Percentiles rank a stretch among this genome's conserved stretches.
phyloP scores from a whole-genome alignment of 2,888 invertebrate genomes.

The Thumatha senex region DNA sequence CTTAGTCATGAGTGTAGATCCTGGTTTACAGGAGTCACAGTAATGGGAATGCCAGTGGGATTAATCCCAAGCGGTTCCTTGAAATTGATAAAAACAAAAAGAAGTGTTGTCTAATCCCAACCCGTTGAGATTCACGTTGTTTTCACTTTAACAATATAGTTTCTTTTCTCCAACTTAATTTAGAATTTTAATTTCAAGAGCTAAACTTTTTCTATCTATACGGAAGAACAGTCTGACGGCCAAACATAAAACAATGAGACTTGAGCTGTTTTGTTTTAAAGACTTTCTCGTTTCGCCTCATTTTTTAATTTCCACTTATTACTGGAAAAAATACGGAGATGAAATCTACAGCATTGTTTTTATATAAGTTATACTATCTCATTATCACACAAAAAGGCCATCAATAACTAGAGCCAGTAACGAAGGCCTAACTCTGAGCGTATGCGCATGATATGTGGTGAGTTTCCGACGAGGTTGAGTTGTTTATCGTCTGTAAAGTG shows the following conservation, averaged over 20 bases:
- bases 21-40: too few relatives aligned
- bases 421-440: slow-evolving; percentile 44
- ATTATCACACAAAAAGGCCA: slow-evolving; percentile 46
- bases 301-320: slow-evolving; percentile 4
- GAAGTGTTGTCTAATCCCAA: too few relatives aligned
- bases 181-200: too few relatives aligned
- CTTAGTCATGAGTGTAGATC: too few relatives aligned
- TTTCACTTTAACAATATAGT: background rate
- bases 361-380: slow-evolving; percentile 27
- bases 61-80: too few relatives aligned
- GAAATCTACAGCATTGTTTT: slow-evolving; percentile 21
- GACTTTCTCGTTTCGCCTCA: background rate
- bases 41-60: too few relatives aligned
- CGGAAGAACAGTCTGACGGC: slow-evolving; percentile 9
- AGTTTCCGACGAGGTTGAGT: slow-evolving; percentile 46
- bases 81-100: too few relatives aligned
- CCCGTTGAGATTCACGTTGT: too few relatives aligned
- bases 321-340: slow-evolving; percentile 13
- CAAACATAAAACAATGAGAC: slow-evolving; percentile 5
- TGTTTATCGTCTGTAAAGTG: slow-evolving; percentile 59
- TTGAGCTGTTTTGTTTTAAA: slow-evolving; percentile 1
- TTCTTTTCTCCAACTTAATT: background rate
- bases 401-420: slow-evolving; percentile 42
- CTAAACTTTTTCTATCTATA: slow-evolving; percentile 18
- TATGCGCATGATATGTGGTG: slow-evolving; percentile 56